Base-by-base conservation (phyloP, 2,113 vertebrate species). In the Abramis brama region DNA sequence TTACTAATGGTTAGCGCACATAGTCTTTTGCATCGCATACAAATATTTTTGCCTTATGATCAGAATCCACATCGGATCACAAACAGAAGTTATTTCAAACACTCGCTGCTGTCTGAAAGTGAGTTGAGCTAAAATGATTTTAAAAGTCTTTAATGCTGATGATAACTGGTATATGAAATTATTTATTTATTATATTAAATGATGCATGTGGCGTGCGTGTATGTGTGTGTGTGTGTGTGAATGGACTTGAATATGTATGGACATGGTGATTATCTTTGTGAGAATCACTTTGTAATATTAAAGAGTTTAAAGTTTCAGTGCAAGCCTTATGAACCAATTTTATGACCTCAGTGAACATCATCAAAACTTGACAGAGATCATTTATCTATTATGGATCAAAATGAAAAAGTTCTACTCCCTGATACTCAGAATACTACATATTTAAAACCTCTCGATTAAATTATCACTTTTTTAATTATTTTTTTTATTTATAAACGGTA, bases 361-460 rank as follows among this genome's bases (percentile, higher is more conserved):
- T 75, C 45, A 50, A 75, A 75, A n/a, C 73, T 25, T 47, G 73
- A 25, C 45, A 17, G 45, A 50, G n/a, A 75, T 25, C 23, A 75
- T 27, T 50, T 9, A 25, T 75, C 6, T 25, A 50, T 75, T 50
- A 75, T 75, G n/a, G n/a, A 50, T 75, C 3, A 50, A 75, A 75
- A n/a, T 45, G 43, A 27, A 13, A 27, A 75, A 6, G 12, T 50
- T 75, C 12, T 15, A 45, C 73, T 27, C 73, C n/a, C 73, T 13
- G 43, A 50, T 4, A 25, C 45, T 76, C 45, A 17, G 25, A 76
- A 76, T 76, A 17, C 73, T 76, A 17, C 73, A 76, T 76, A 52
- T 76, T 55, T 21, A 30, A 76, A 76, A 76, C 25, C 47, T 25
- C 70, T 52, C 6, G 25, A 15, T 76, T 76, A 52, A 25, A 52